phyloP scores from a whole-genome alignment of 2,113 vertebrate species.

The Hydropotes inermis region DNA sequence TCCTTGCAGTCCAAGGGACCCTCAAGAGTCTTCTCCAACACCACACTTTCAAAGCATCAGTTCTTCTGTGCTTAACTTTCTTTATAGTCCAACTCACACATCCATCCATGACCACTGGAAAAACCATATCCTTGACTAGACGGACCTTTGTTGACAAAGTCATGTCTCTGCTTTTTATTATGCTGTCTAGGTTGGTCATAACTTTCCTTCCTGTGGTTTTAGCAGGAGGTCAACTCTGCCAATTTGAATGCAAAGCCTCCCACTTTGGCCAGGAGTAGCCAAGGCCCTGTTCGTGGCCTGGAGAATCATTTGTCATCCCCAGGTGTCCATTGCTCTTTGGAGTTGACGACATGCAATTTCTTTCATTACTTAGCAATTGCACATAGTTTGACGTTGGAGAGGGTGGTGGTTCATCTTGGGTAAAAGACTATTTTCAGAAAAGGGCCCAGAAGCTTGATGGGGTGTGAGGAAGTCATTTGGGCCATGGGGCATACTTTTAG shows the following conservation, averaged over 20 bases:
- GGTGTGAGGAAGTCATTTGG: background rate
- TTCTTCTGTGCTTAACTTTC: too few relatives aligned
- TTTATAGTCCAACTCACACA: too few relatives aligned
- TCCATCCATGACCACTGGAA: too few relatives aligned
- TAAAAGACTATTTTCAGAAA: background rate
- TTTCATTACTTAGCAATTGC: background rate
- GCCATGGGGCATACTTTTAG: background rate
- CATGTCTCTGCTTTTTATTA: too few relatives aligned
- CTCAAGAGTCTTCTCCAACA: too few relatives aligned
- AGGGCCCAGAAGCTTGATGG: background rate
- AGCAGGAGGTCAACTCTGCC: background rate
- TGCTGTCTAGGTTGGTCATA: too few relatives aligned
- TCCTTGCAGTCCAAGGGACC: too few relatives aligned
- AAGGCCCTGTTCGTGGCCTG: background rate
- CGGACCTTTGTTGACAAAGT: too few relatives aligned
- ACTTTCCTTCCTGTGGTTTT: too few relatives aligned
- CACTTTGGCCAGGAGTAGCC: background rate
- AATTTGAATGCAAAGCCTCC: background rate
- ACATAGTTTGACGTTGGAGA: fast-evolving
- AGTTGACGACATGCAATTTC: background rate
- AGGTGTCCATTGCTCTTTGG: background rate
- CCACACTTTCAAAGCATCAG: too few relatives aligned
- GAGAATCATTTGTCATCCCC: background rate
- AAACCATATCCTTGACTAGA: too few relatives aligned
- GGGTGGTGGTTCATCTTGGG: background rate